A percentile compares a stretch with the other conserved stretches of the same genome.
Evolutionary conservation across 2,113 vertebrate species (phyloP).

Genomic region (Hippocampus guttulatus): DNA sequence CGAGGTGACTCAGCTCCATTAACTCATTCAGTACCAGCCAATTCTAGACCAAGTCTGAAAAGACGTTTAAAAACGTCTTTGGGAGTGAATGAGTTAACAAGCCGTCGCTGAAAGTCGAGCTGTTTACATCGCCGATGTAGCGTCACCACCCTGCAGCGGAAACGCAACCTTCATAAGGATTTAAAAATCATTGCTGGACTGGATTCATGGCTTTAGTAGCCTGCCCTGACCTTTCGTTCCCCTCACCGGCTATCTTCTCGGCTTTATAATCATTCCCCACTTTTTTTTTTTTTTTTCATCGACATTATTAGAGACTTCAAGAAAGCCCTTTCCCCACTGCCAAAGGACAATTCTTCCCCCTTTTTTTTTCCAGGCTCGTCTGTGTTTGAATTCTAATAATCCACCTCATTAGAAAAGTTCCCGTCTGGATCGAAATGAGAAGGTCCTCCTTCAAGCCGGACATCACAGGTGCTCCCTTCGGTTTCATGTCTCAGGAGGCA

Average conservation of each 20-base stretch:
- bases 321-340: conserved; percentile 16
- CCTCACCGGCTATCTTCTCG: conserved; percentile 36
- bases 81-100: too few species aligned
- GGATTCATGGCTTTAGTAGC: neutral
- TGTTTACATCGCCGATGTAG: neutral
- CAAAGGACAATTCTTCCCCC: conserved; percentile 41
- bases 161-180: neutral
- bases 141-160: neutral
- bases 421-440: conserved; percentile 58
- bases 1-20: too few species aligned
- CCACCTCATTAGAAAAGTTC: conserved; percentile 59
- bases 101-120: neutral
- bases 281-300: conserved; percentile 10
- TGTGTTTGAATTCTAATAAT: conserved; percentile 57
- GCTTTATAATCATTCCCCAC: conserved; percentile 19
- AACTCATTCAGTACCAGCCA: too few species aligned
- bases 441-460: conserved; percentile 56
- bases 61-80: too few species aligned
- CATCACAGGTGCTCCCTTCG: conserved; percentile 67
- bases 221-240: conserved; percentile 2
- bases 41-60: too few species aligned
- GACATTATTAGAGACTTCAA: conserved; percentile 3
- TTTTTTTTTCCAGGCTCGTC: conserved; percentile 16
- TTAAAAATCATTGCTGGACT: neutral
- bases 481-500: conserved; percentile 58